Evolutionary conservation across 1,140 invertebrate species (phyloP).

Genomic region (Stegodyphus dumicola): DNA sequence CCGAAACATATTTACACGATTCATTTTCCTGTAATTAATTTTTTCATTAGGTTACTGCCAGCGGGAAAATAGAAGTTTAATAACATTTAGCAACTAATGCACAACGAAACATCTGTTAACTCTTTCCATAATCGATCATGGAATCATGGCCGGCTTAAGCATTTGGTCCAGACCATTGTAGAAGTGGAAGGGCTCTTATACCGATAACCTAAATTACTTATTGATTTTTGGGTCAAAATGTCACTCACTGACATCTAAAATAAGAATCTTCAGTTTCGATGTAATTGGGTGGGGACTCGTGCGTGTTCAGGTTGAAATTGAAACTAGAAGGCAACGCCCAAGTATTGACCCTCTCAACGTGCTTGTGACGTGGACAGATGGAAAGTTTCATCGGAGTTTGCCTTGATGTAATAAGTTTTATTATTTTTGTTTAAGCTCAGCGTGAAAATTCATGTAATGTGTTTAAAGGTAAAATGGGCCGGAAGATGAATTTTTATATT

Average conservation of each 20-base stretch:
- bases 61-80: too few relatives aligned
- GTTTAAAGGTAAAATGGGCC: not conserved
- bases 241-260: constrained; percentile 41
- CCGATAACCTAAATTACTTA: not conserved
- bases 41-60: too few relatives aligned
- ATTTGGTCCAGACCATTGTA: too few relatives aligned
- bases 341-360: constrained; percentile 25
- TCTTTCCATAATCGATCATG: too few relatives aligned
- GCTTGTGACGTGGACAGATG: too few relatives aligned
- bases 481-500: not conserved
- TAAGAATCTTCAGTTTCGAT: constrained; percentile 21
- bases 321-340: constrained; percentile 40
- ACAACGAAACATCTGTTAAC: too few relatives aligned
- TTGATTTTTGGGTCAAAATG: constrained; percentile 31
- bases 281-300: constrained; percentile 13
- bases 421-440: not conserved
- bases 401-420: not conserved
- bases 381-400: not conserved
- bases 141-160: too few relatives aligned
- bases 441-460: not conserved
- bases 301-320: constrained; percentile 34
- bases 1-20: too few relatives aligned
- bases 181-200: not conserved
- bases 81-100: too few relatives aligned
- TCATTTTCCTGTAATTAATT: too few relatives aligned